Evolutionary conservation across 1,140 invertebrate genomes (phyloP).

Genomic region (Eriosoma lanigerum): DNA sequence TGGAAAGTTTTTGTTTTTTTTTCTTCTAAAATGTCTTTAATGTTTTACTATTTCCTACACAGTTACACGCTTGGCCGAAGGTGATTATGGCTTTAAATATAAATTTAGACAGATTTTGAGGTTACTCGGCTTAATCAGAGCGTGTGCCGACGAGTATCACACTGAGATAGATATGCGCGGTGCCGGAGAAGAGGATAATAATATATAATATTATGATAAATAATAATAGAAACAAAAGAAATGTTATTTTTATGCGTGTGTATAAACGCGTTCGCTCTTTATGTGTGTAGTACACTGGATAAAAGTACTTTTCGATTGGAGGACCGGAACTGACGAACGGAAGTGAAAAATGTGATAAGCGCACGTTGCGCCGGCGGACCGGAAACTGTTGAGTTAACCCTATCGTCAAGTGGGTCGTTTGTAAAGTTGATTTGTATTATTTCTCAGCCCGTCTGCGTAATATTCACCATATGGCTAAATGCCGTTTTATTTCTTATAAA

Average conservation of each 20-base stretch:
- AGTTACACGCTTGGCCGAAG: background rate
- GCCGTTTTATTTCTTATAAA: slow-evolving; percentile 16
- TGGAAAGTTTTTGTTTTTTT: no score
- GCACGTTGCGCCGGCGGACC: background rate
- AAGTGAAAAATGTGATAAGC: slow-evolving; percentile 4
- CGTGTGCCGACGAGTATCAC: background rate
- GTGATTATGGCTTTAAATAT: slow-evolving; percentile 2
- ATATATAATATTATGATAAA: background rate
- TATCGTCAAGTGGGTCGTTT: background rate
- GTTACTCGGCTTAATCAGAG: slow-evolving; percentile 32
- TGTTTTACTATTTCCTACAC: no score
- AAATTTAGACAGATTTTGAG: slow-evolving; percentile 19
- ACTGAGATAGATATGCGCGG: background rate
- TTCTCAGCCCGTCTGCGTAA: background rate
- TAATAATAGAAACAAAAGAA: background rate
- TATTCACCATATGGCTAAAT: slow-evolving; percentile 19
- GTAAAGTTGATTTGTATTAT: background rate
- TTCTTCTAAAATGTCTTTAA: no score
- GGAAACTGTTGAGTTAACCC: background rate
- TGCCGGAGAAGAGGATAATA: background rate
- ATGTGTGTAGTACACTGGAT: background rate
- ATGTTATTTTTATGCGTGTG: no score
- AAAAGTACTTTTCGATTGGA: background rate
- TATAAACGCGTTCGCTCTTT: background rate
- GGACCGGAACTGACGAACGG: background rate